Evolutionary conservation across 2,797 vertebrate species (phyloP).

Genomic region (Silurus lanzhouensis): DNA sequence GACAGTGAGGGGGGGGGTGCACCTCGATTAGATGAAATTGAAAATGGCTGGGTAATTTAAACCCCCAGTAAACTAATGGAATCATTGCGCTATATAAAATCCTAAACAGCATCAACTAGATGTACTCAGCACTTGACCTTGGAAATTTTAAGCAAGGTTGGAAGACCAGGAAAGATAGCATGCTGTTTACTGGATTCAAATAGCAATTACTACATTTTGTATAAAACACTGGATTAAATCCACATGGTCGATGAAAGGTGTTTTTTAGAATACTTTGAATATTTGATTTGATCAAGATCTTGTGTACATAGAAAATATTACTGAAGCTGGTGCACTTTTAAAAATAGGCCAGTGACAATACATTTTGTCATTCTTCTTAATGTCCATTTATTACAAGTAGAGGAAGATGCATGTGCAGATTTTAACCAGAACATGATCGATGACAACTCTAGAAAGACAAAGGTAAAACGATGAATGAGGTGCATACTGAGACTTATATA

Average conservation of each 20-base stretch:
- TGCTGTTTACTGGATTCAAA: neutral
- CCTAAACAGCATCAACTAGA: conserved; percentile 23
- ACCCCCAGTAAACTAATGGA: conserved; percentile 41
- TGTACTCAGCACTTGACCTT: conserved; percentile 11
- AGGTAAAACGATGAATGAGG: too few species aligned
- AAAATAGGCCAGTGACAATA: too few species aligned
- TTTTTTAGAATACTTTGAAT: neutral
- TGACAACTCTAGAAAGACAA: too few species aligned
- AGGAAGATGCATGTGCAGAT: too few species aligned
- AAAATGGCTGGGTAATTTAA: conserved; percentile 44
- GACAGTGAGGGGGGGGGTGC: conserved; percentile 17
- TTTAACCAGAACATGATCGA: too few species aligned
- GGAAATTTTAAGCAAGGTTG: neutral
- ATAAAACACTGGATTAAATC: neutral
- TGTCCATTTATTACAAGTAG: too few species aligned
- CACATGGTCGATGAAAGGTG: neutral
- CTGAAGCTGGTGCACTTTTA: neutral
- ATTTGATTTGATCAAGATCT: neutral
- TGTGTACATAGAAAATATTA: neutral
- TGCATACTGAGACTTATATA: too few species aligned
- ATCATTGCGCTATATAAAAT: conserved; percentile 28
- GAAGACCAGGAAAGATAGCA: neutral
- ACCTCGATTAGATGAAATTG: conserved; percentile 26
- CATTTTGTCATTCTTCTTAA: too few species aligned
- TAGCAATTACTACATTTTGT: neutral